phyloP scores from a whole-genome alignment of 2,888 invertebrate genomes.

The Nemotelus pantherinus region DNA sequence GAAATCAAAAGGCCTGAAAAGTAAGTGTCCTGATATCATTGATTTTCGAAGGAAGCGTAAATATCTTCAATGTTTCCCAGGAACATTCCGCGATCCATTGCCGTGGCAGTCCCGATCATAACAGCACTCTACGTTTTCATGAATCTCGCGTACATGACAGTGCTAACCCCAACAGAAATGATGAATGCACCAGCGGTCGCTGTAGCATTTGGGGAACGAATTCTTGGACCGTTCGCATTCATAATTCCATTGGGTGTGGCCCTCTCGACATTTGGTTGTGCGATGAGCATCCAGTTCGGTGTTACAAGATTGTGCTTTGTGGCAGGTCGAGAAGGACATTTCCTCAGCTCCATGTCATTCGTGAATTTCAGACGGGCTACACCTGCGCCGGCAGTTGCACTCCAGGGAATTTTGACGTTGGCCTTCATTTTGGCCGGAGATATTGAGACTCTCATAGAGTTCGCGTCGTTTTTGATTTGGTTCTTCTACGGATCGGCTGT shows the following conservation, averaged over 20 bases:
- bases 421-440: constrained; percentile 78
- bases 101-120: constrained; percentile 83
- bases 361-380: constrained; percentile 79
- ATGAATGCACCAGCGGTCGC: constrained; percentile 80
- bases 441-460: constrained; percentile 81
- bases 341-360: constrained; percentile 81
- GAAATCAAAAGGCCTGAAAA: constrained; percentile 77
- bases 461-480: constrained; percentile 89
- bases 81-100: constrained; percentile 82
- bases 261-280: constrained; percentile 81
- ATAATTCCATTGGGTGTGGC: constrained; percentile 81
- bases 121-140: constrained; percentile 82
- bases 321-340: constrained; percentile 82
- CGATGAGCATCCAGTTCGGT: constrained; percentile 80
- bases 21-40: constrained; percentile 63
- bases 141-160: constrained; percentile 89
- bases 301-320: constrained; percentile 85
- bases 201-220: constrained; percentile 75
- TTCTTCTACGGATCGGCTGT: constrained; percentile 86
- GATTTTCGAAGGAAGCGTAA: background rate
- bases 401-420: constrained; percentile 76
- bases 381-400: constrained; percentile 82
- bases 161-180: constrained; percentile 78
- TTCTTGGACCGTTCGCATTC: constrained; percentile 73
- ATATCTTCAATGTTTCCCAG: constrained; percentile 64